These are phyloP conservation scores for Denticeps clupeoides DNA, from an alignment of 2,797 vertebrate genomes.

Conservation along the genomic window DNA sequence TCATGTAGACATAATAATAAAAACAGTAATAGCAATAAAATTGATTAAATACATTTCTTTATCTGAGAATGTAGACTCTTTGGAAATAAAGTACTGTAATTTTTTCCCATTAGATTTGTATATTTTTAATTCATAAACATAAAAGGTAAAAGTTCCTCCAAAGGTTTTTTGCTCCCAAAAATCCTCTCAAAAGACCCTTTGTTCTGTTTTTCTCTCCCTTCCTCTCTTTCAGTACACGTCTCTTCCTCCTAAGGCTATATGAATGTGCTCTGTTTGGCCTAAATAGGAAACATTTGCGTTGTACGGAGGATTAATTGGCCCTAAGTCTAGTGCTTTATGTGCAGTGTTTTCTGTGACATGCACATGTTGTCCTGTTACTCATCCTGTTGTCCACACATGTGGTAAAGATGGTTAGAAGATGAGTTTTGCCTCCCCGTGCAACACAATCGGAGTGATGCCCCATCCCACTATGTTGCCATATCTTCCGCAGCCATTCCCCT, in stretches of 20 bases:
- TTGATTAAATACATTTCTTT: conserved; percentile 22
- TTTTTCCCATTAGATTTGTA: conserved; percentile 18
- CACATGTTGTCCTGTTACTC: too few species aligned
- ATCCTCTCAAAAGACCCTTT: conserved; percentile 5
- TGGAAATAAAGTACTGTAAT: conserved; percentile 4
- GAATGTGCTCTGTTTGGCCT: conserved; percentile 15
- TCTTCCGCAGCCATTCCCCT: conserved; percentile 54
- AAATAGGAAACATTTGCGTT: conserved; percentile 19
- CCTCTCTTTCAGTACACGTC: conserved; percentile 27
- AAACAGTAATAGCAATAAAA: too few species aligned
- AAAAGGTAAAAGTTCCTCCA: conserved; percentile 7
- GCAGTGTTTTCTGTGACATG: too few species aligned
- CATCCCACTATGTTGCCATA: conserved; percentile 81
- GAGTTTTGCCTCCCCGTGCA: conserved; percentile 77
- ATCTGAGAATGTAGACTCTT: conserved; percentile 15
- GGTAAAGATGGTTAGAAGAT: too few species aligned
- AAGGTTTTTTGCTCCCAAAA: conserved; percentile 2
- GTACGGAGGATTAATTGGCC: conserved; percentile 72
- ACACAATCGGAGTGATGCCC: conserved; percentile 82
- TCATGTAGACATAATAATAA: too few species aligned
- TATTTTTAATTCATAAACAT: too few species aligned
- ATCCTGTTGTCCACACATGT: too few species aligned
- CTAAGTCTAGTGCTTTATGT: too few species aligned
- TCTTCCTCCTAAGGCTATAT: conserved; percentile 25
- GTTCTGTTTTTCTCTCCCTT: conserved; percentile 20